Percentiles rank a stretch among this genome's conserved stretches.
Conservation (phyloP, 1,140 invertebrate genomes). For the Ylistrum balloti region DNA sequence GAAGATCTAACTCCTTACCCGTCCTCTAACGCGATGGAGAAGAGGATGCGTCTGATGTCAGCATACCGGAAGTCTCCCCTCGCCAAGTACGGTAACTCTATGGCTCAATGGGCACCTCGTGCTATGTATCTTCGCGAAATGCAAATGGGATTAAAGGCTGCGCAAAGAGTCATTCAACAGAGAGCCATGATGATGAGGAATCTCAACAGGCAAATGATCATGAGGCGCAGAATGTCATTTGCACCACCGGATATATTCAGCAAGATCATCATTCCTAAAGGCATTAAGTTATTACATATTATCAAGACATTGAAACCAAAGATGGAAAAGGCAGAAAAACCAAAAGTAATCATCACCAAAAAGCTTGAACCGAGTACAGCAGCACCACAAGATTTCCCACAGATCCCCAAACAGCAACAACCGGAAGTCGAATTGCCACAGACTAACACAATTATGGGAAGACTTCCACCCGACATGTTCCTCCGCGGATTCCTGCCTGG, state of each 20-base stretch:
- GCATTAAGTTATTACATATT: neutral
- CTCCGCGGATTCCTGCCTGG: neutral
- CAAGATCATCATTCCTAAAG: neutral
- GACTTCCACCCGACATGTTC: neutral
- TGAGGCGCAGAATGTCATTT: neutral
- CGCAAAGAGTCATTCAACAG: neutral
- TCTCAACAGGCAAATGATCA: neutral
- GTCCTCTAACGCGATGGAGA: slow-evolving; percentile 48
- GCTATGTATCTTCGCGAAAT: slow-evolving; percentile 9
- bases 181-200: slow-evolving; percentile 28
- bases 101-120: slow-evolving; percentile 1
- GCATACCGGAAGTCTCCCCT: neutral
- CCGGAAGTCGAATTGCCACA: neutral
- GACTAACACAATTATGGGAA: neutral
- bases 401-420: neutral
- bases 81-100: slow-evolving; percentile 5
- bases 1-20: slow-evolving; percentile 55
- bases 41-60: neutral
- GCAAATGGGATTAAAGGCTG: neutral
- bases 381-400: neutral
- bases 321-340: neutral
- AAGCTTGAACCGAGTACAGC: neutral
- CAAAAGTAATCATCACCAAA: neutral
- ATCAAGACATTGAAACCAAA: slow-evolving; percentile 7
- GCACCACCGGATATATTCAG: neutral